Evolutionary conservation across 2,113 vertebrate genomes (phyloP).

Genomic region (Cricetomys ansorgei): DNA sequence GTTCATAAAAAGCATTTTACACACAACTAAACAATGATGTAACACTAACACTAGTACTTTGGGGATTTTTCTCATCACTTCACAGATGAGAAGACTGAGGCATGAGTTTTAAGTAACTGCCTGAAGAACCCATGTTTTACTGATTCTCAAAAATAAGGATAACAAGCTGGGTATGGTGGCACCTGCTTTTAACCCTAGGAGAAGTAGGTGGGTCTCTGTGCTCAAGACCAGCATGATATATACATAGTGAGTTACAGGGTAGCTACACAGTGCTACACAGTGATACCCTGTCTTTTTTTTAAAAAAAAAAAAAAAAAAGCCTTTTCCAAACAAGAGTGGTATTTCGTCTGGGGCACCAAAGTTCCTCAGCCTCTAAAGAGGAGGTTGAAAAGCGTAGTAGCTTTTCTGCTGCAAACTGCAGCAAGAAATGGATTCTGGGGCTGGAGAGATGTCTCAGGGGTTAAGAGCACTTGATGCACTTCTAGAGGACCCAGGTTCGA

Average conservation of each 20-base stretch:
- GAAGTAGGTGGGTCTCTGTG: not conserved
- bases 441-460: not conserved
- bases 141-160: constrained; percentile 29
- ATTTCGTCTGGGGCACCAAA: not conserved
- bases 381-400: not conserved
- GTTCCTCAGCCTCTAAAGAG: not conserved
- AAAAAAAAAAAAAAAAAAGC: not conserved
- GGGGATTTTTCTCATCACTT: not conserved
- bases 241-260: not conserved
- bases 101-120: not conserved
- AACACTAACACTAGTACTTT: not conserved
- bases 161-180: not conserved
- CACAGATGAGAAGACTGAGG: not conserved
- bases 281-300: not conserved
- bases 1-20: constrained; percentile 7
- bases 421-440: not conserved
- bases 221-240: not conserved
- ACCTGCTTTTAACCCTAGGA: not conserved
- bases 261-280: not conserved
- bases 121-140: not conserved
- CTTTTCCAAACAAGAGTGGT: not conserved
- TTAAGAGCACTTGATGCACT: not conserved
- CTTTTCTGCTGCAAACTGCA: constrained; percentile 16
- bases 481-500: not conserved
- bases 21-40: not conserved